Base-by-base conservation (phyloP, 2,888 invertebrate species). In the Tubulanus polymorphus region DNA sequence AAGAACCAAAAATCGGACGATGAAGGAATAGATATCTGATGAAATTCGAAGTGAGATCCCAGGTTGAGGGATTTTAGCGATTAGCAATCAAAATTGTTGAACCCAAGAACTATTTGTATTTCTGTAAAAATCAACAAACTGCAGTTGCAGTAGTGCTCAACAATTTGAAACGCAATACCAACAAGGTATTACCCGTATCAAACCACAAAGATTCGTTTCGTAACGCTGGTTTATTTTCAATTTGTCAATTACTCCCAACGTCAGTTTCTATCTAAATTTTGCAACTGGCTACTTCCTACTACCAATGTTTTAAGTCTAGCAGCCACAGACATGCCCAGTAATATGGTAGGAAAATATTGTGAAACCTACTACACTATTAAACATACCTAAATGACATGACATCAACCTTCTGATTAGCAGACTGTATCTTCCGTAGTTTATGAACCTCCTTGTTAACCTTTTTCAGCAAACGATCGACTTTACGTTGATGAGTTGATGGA, bases 401-500 rank as follows among this genome's bases (percentile, higher is more conserved):
- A 80, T 94, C 93, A 0, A 93, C 93, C 75, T 91, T 90, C 62
- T 91, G 88, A 69, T 89, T 89, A 48, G n/a, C n/a, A n/a, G n/a
- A n/a, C n/a, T 91, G 90, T 65, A 89, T 89, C 79, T 91, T 89
- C 64, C 93, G 82, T 60, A 95, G 82, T 67, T 91, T 88, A 80
- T 93, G 91, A 67, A 94, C 91, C 81, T 95, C 94, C 73, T 91
- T 86, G 57, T 91, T 91, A 12, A 93, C 92, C 74, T 90, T 88
- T 80, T 88, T 87, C 65, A 94, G 83, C 79, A 93, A 85, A 68
- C 90, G 88, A 78, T 90, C 86, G 65, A 89, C 85, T 77, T 88
- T 83, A 69, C 84, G 84, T 70, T 89, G 88, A 64, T 86, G 70
- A 37, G 65, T 67, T 3, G 71, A 64, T 48, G 37, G 41, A n/a